phyloP scores from a whole-genome alignment of 2,888 invertebrate species.

The Mellilla xanthometata region DNA sequence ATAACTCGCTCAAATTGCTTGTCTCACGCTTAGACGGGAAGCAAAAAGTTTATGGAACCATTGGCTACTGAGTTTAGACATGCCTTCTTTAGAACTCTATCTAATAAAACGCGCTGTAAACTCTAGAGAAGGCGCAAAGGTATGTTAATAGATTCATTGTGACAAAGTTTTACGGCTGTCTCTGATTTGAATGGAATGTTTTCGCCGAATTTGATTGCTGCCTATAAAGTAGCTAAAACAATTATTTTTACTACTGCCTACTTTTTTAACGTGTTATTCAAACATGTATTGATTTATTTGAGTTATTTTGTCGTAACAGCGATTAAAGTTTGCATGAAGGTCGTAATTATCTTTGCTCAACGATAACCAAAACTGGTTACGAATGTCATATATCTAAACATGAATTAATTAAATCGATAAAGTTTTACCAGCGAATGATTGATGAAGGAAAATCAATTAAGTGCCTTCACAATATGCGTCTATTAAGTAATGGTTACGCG shows the following conservation, averaged over 20 bases:
- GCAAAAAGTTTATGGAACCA: conserved; percentile 17
- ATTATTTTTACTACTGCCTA: conserved; percentile 21
- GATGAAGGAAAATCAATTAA: conserved; percentile 20
- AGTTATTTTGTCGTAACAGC: conserved; percentile 8
- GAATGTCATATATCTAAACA: conserved; percentile 7
- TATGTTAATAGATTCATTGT: not conserved
- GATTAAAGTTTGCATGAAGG: conserved; percentile 22
- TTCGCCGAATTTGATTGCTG: conserved; percentile 15
- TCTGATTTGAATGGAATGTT: conserved; percentile 1
- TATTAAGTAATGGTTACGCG: conserved; percentile 21
- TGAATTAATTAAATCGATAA: conserved; percentile 14
- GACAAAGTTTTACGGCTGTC: conserved; percentile 4
- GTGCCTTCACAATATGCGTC: conserved; percentile 12
- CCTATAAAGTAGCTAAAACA: conserved; percentile 22
- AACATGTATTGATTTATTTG: conserved; percentile 27
- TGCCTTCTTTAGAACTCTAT: conserved; percentile 7
- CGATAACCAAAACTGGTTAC: conserved; percentile 3
- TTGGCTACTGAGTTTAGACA: conserved; percentile 3
- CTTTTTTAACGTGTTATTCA: conserved; percentile 18
- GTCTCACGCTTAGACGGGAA: conserved; percentile 16
- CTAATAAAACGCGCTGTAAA: not conserved
- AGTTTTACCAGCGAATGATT: conserved; percentile 14
- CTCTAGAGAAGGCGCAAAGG: too few species aligned
- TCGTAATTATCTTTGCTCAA: conserved; percentile 16
- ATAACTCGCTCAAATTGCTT: conserved; percentile 24